Evolutionary conservation across 2,113 vertebrate genomes (phyloP).

Genomic region (Tenebrosternarchus preto): DNA sequence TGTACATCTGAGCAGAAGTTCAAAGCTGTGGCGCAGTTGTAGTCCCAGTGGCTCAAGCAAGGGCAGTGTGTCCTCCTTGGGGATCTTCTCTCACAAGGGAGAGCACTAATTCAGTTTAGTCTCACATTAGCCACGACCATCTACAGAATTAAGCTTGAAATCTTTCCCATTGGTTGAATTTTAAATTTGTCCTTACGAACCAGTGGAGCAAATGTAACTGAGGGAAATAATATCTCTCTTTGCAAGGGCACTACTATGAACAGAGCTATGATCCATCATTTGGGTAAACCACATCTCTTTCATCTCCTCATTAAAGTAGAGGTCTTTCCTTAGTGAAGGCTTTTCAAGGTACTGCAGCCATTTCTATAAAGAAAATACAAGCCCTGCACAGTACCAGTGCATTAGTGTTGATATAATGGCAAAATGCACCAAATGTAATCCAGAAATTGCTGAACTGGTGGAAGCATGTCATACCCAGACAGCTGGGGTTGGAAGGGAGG

Average conservation of each 20-base stretch:
- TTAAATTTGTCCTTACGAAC: constrained; percentile 12
- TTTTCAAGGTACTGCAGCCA: no score
- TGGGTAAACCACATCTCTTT: not conserved
- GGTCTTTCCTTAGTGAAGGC: no score
- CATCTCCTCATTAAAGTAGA: not conserved
- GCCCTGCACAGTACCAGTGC: no score
- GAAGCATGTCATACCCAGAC: no score
- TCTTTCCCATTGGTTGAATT: constrained; percentile 2
- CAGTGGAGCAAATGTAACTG: not conserved
- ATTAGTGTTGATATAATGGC: no score
- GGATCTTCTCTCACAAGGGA: not conserved
- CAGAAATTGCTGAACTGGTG: no score
- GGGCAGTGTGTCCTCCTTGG: not conserved
- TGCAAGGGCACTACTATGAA: not conserved
- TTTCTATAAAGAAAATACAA: no score
- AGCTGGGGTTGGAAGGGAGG: no score
- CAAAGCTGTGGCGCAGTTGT: not conserved
- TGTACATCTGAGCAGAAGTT: not conserved
- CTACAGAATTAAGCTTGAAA: constrained; percentile 2
- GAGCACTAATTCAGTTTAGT: not conserved
- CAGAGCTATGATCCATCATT: not conserved
- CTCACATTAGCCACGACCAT: constrained; percentile 17
- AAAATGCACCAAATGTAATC: no score
- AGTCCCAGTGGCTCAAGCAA: not conserved
- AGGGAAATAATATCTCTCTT: not conserved